Percentiles rank a stretch among this genome's conserved stretches.
Conservation (phyloP, 2,113 vertebrate genomes). For the Turnix velox region DNA sequence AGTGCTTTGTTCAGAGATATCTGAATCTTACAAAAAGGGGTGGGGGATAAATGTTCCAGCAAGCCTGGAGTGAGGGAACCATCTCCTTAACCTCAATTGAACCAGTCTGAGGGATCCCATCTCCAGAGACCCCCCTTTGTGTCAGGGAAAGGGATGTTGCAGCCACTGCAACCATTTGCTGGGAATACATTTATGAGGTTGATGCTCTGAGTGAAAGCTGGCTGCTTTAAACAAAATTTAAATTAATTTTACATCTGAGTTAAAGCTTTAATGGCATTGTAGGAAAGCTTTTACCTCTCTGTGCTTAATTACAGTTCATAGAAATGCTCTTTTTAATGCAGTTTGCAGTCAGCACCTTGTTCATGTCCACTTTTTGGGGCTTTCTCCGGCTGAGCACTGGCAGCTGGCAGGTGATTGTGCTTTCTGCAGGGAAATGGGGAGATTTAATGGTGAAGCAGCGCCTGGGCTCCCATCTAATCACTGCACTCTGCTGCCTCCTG, state of each 20-base stretch:
- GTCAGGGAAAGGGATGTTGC: accelerated
- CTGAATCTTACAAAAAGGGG: neutral
- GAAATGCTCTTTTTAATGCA: neutral
- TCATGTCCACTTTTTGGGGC: neutral
- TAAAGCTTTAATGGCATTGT: neutral
- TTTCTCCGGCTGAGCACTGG: neutral
- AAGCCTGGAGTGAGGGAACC: neutral
- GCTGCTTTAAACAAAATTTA: neutral
- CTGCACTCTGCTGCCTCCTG: neutral
- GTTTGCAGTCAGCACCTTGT: neutral
- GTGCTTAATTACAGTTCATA: neutral
- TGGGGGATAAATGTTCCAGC: neutral
- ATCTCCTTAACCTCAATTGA: neutral
- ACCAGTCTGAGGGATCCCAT: no score
- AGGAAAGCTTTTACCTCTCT: neutral
- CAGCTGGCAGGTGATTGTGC: neutral
- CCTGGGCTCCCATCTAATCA: neutral
- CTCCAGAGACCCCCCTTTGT: neutral
- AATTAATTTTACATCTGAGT: neutral
- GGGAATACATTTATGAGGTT: neutral
- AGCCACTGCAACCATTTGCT: neutral
- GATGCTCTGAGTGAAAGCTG: neutral
- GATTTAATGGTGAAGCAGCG: neutral
- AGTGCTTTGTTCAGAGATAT: no score
- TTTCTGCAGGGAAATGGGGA: neutral